A percentile compares a stretch with the other conserved stretches of the same genome.
These are phyloP conservation scores for Microctenopoma lineatum DNA, from an alignment of 2,797 vertebrate species.

Conservation along the genomic window DNA sequence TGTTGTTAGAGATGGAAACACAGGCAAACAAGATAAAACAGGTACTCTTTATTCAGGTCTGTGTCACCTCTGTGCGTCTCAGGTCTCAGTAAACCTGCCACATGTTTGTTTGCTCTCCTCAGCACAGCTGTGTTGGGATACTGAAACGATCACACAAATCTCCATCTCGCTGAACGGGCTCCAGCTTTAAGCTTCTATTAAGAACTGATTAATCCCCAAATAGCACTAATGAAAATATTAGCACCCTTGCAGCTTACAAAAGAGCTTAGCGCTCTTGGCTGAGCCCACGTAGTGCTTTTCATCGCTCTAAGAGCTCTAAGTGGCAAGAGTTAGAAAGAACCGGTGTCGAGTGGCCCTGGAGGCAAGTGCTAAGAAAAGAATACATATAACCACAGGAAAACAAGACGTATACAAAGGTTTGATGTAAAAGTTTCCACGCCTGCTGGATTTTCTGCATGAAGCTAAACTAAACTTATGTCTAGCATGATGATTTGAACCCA, in stretches of 20 bases:
- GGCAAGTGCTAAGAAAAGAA: neutral
- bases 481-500: neutral
- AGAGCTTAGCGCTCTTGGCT: conserved; percentile 10
- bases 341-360: conserved; percentile 2
- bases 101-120: conserved; percentile 7
- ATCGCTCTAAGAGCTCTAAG: neutral
- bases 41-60: conserved; percentile 22
- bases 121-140: neutral
- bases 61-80: conserved; percentile 20
- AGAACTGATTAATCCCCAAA: conserved; percentile 35
- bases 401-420: neutral
- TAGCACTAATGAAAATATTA: conserved; percentile 45
- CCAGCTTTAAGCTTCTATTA: conserved; percentile 10
- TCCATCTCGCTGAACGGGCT: neutral
- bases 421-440: neutral
- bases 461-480: neutral
- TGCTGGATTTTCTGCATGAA: neutral
- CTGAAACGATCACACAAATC: conserved; percentile 14
- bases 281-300: conserved; percentile 12
- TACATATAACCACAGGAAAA: neutral
- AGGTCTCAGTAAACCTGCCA: neutral
- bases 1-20: conserved; percentile 36
- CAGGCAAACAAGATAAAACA: conserved; percentile 22
- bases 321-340: conserved; percentile 15
- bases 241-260: conserved; percentile 26